A percentile compares a stretch with the other conserved stretches of the same genome.
Conservation (phyloP, 2,113 vertebrate species). For the Gymnorhina tibicen region DNA sequence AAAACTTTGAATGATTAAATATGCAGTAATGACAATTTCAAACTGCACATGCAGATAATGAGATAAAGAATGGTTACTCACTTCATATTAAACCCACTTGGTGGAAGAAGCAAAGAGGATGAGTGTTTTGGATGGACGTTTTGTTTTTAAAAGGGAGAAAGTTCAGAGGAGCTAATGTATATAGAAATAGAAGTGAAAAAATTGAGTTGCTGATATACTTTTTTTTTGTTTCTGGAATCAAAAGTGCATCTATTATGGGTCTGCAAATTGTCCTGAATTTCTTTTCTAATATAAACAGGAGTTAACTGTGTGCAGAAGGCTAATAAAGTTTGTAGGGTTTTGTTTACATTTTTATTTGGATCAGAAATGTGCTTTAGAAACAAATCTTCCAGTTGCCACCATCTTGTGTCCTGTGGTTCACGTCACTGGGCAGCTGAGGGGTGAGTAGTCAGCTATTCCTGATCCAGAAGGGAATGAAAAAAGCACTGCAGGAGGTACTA, state of each 20-base stretch:
- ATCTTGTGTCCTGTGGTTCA: not conserved
- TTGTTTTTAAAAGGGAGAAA: not conserved
- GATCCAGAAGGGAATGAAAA: not conserved
- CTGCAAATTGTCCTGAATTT: not conserved
- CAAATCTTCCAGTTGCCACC: not conserved
- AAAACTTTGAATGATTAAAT: not conserved
- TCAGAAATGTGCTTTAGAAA: not conserved
- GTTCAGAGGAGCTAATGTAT: not conserved
- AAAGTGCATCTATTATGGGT: not conserved
- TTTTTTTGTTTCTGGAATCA: not conserved
- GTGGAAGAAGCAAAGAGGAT: not conserved
- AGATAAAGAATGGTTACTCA: not conserved
- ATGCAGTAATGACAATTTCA: not conserved
- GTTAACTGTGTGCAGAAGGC: not conserved
- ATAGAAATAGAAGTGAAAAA: not conserved
- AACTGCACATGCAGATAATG: not conserved
- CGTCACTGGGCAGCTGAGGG: not conserved
- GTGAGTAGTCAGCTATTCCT: not conserved
- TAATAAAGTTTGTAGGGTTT: not conserved
- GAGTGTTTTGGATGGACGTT: not conserved
- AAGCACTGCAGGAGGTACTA: fast-evolving
- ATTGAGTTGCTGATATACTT: not conserved
- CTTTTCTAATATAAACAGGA: not conserved
- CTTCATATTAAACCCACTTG: not conserved
- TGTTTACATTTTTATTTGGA: not conserved